Base-by-base conservation (phyloP, 1,140 invertebrate genomes). In the Eriosoma lanigerum region DNA sequence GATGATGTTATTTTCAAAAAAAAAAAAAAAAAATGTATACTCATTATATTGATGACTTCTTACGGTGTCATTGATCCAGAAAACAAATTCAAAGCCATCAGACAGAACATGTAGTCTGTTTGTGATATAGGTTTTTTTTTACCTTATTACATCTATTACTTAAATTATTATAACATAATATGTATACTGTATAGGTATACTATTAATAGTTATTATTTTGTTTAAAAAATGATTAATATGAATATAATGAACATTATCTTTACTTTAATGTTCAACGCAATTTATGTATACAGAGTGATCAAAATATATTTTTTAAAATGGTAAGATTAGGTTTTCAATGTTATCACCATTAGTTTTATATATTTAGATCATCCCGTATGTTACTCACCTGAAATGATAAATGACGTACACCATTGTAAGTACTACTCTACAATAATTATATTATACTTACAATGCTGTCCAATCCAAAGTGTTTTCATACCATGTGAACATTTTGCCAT, bases 1-100 rank as follows among this genome's bases (percentile, higher is more conserved):
- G 75, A 46, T 48, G 75, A 62, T 38, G n/a, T 26, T 62, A 6
- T 44, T n/a, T 24, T 70, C 8, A 9, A 0, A 73, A n/a, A 5
- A 56, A 54, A 38, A 58, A 15, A 54, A 38, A 38, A 38, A 4
- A 38, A 38, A 38, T 38, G 3, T 38, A 38, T 38, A 38, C 3
- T 3, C 8, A 38, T 38, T 56, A 38, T 19, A 38, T 60, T 32
- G 72, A 38, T 6, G 4, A 44, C 32, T 56, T 0, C 50, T 76
- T 58, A 52, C 72, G 72, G 72, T 38, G 6, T 44, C n/a, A 17
- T 1, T 58, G 72, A 44, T 58, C 52, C 32, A 56, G 72, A 75
- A 75, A 75, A n/a, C 21, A 44, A 48, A 21, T 4, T 24, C 21
- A n/a, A 46, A 56, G 32, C 15, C 64, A 19, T n/a, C 1, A 12